phyloP scores from a whole-genome alignment of 1,140 invertebrate genomes.

The Sipha flava region DNA sequence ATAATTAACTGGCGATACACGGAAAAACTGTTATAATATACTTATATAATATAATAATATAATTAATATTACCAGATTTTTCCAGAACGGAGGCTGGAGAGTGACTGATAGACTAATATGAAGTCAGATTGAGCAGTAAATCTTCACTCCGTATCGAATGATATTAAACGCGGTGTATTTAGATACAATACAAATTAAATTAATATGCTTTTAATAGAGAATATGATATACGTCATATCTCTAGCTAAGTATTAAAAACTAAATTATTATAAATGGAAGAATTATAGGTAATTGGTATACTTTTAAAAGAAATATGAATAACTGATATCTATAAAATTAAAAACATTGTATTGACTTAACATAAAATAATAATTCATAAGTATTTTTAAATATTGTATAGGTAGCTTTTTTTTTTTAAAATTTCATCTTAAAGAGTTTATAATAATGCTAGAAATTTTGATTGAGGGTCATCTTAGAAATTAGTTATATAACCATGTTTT shows the following conservation, averaged over 20 bases:
- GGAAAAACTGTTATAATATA: too few species aligned
- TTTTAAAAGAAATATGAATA: background rate
- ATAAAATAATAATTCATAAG: background rate
- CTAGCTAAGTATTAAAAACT: background rate
- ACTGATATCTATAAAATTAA: too few species aligned
- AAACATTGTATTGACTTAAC: too few species aligned
- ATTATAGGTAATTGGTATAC: background rate
- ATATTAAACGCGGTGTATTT: background rate
- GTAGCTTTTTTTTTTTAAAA: background rate
- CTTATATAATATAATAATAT: too few species aligned
- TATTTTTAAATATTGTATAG: too few species aligned
- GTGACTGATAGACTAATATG: too few species aligned
- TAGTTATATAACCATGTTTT: background rate
- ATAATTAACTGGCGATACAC: too few species aligned
- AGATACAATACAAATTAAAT: background rate
- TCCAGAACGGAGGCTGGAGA: too few species aligned
- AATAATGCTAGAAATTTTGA: background rate
- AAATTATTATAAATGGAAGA: background rate
- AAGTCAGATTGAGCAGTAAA: too few species aligned
- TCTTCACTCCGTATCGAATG: too few species aligned
- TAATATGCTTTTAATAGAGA: background rate
- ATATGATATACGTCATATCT: background rate
- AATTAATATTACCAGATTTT: too few species aligned
- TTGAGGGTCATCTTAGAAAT: background rate
- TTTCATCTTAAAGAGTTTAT: background rate